Conservation (phyloP, 1,140 invertebrate genomes). For the Penaeus vannamei region DNA sequence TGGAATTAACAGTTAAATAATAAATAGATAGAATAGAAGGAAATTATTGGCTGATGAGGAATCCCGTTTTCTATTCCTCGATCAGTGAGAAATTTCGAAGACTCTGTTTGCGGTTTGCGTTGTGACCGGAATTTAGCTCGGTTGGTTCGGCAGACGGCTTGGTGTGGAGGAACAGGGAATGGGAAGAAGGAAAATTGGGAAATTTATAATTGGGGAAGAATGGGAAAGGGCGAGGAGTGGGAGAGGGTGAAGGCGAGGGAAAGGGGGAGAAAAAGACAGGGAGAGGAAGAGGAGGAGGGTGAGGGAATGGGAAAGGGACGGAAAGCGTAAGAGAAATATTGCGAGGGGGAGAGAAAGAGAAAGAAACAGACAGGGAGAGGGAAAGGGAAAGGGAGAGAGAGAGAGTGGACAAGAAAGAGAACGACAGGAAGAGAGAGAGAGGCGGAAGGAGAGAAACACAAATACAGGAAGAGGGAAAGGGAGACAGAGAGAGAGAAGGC, state of each 20-base stretch:
- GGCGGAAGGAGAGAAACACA: too few species aligned
- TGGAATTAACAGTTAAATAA: neutral
- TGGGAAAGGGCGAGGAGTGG: neutral
- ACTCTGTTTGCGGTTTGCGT: too few species aligned
- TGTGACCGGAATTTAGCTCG: too few species aligned
- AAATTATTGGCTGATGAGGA: neutral
- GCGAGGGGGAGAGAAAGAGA: neutral
- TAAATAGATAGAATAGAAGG: neutral
- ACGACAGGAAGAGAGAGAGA: too few species aligned
- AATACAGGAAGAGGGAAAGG: neutral
- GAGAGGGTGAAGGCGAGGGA: neutral
- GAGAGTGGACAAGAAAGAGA: too few species aligned
- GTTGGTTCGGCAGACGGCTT: too few species aligned
- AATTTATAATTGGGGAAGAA: neutral
- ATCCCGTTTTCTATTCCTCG: too few species aligned
- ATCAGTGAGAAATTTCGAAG: too few species aligned
- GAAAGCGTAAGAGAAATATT: neutral
- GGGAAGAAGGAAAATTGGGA: neutral
- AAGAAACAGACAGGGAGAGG: neutral
- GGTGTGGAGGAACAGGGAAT: too few species aligned
- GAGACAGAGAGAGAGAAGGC: neutral
- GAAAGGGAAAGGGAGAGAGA: neutral
- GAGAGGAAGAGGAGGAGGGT: neutral
- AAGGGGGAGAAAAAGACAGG: neutral
- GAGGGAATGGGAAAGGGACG: neutral